Percentiles rank a stretch among this genome's conserved stretches.
Evolutionary conservation across 2,888 invertebrate species (phyloP).

Genomic region (Tillus elongatus): DNA sequence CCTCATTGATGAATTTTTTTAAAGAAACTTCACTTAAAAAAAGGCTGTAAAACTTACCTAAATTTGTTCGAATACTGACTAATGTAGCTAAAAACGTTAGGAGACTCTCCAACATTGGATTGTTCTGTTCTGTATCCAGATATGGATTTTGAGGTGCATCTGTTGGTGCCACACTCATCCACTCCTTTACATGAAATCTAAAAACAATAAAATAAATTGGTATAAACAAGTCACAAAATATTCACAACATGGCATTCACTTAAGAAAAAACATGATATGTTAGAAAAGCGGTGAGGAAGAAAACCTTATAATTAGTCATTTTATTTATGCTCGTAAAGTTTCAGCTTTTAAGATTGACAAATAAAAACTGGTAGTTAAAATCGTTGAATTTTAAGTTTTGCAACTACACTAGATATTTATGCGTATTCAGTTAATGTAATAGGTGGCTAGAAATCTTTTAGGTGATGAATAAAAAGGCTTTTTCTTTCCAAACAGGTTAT

Average conservation of each 20-base stretch:
- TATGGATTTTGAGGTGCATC: slow-evolving; percentile 50
- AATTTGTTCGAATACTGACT: slow-evolving; percentile 78
- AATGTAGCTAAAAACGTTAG: slow-evolving; percentile 85
- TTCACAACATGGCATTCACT: not conserved
- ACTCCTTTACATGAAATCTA: slow-evolving; percentile 80
- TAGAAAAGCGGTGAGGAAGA: too few relatives aligned
- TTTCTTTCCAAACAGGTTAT: too few relatives aligned
- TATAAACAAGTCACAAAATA: slow-evolving; percentile 5
- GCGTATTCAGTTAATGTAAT: too few relatives aligned
- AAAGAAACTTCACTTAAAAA: not conserved
- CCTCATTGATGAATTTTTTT: too few relatives aligned
- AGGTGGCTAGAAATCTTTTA: too few relatives aligned
- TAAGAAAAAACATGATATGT: slow-evolving; percentile 7
- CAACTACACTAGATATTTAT: too few relatives aligned
- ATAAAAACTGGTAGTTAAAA: too few relatives aligned
- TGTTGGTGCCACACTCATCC: slow-evolving; percentile 66
- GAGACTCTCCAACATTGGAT: slow-evolving; percentile 86
- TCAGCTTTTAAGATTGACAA: too few relatives aligned
- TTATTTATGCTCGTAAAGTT: too few relatives aligned
- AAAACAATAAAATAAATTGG: slow-evolving; percentile 7
- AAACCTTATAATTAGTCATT: too few relatives aligned
- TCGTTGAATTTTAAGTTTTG: too few relatives aligned
- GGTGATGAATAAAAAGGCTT: too few relatives aligned
- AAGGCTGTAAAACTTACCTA: slow-evolving; percentile 49
- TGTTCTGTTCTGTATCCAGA: slow-evolving; percentile 72